Evolutionary conservation across 2,888 invertebrate genomes (phyloP).

Genomic region (Zygogramma bicolorata): DNA sequence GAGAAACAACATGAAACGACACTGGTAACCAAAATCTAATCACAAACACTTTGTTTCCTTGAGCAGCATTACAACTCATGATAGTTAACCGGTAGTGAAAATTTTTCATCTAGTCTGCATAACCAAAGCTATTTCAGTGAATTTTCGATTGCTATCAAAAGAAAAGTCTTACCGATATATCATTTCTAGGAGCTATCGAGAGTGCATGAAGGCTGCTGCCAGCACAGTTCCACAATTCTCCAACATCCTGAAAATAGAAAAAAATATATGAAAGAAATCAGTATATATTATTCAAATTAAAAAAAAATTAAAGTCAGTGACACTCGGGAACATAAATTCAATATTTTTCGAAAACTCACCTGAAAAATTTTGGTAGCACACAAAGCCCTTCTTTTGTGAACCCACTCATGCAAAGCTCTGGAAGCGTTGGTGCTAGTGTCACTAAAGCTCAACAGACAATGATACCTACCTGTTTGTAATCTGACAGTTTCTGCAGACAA

Average conservation of each 20-base stretch:
- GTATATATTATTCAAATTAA: too few relatives aligned
- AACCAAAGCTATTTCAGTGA: too few relatives aligned
- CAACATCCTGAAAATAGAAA: slow-evolving; percentile 65
- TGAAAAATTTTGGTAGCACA: neutral
- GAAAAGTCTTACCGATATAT: slow-evolving; percentile 64
- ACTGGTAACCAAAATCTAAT: too few relatives aligned
- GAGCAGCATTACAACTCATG: too few relatives aligned
- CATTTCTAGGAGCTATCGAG: slow-evolving; percentile 69
- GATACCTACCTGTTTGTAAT: slow-evolving; percentile 5
- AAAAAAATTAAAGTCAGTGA: too few relatives aligned
- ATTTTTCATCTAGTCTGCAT: too few relatives aligned
- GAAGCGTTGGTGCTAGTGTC: slow-evolving; percentile 18
- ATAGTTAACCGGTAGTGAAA: too few relatives aligned
- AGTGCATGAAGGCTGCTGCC: slow-evolving; percentile 69
- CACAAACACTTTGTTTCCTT: too few relatives aligned
- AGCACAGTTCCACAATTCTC: slow-evolving; percentile 68
- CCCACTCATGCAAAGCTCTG: slow-evolving; percentile 19
- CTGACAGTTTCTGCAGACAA: slow-evolving; percentile 2
- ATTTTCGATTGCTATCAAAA: neutral
- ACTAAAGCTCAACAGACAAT: neutral
- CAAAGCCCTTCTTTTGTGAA: neutral
- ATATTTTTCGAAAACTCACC: slow-evolving; percentile 20
- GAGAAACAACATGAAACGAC: too few relatives aligned
- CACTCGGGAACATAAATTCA: too few relatives aligned
- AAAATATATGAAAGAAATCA: neutral